phyloP scores from a whole-genome alignment of 2,888 invertebrate species.

The Steinernema hermaphroditum region DNA sequence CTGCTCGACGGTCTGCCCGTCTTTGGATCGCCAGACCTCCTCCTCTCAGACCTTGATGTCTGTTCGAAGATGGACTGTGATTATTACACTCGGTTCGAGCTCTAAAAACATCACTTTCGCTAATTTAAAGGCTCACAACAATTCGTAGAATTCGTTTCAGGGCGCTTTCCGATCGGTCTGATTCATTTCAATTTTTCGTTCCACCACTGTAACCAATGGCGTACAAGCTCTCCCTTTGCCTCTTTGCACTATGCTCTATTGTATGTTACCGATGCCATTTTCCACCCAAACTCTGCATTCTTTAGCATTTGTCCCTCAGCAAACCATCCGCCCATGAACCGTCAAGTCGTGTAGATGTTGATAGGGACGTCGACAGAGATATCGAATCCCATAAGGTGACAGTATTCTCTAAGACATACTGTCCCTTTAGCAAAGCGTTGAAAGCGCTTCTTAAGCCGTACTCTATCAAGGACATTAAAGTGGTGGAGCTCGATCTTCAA shows the following conservation, averaged over 20 bases:
- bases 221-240: background rate
- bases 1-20: background rate
- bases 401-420: slow-evolving; percentile 59
- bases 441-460: slow-evolving; percentile 50
- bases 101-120: slow-evolving; percentile 18
- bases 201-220: background rate
- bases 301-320: background rate
- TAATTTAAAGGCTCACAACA: background rate
- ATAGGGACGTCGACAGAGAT: slow-evolving; percentile 8
- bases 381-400: slow-evolving; percentile 46
- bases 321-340: background rate
- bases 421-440: slow-evolving; percentile 53
- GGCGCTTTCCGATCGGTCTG: background rate
- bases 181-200: slow-evolving; percentile 8
- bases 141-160: background rate
- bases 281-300: background rate
- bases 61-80: background rate
- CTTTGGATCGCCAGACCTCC: background rate
- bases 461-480: slow-evolving; percentile 53
- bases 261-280: too few species aligned
- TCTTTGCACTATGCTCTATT: background rate
- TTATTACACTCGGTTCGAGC: slow-evolving; percentile 13
- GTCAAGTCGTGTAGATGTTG: background rate
- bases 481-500: slow-evolving; percentile 51
- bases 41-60: slow-evolving; percentile 14